Evolutionary conservation across 2,113 vertebrate genomes (phyloP).

Genomic region (Lathamus discolor): DNA sequence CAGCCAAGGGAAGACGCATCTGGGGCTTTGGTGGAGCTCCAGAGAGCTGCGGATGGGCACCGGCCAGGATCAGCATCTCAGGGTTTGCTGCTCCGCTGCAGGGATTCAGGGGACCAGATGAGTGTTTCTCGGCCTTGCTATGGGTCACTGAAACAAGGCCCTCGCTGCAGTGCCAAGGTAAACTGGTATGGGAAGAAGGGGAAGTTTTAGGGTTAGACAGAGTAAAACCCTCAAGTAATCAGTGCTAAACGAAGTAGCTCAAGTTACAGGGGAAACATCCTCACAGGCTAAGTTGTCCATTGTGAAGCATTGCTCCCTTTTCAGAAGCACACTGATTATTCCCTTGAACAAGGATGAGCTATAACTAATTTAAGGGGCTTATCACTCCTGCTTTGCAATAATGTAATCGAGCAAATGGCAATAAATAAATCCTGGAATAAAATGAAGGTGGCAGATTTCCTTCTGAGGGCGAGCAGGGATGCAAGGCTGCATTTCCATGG

Average conservation of each 20-base stretch:
- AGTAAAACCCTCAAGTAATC: background rate
- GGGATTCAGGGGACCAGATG: background rate
- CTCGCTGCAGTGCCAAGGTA: rapidly evolving
- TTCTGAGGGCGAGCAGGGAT: background rate
- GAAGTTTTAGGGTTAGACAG: background rate
- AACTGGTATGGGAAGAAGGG: background rate
- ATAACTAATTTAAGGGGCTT: slow-evolving; percentile 27
- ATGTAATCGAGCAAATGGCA: background rate
- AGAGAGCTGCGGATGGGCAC: background rate
- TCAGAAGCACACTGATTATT: slow-evolving; percentile 42
- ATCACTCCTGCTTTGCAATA: slow-evolving; percentile 20
- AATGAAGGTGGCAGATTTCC: background rate
- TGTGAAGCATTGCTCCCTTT: background rate
- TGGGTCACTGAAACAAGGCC: background rate
- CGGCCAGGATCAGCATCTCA: background rate
- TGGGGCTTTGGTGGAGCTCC: background rate
- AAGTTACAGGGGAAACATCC: slow-evolving; percentile 16
- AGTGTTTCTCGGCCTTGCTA: background rate
- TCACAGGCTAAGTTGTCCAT: slow-evolving; percentile 13
- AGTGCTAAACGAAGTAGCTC: background rate
- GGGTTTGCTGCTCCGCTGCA: background rate
- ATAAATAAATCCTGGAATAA: slow-evolving; percentile 24
- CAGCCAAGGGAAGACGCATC: rapidly evolving
- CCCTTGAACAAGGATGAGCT: slow-evolving; percentile 15
- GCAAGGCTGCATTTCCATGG: background rate